A percentile compares a stretch with the other conserved stretches of the same genome.
phyloP scores from a whole-genome alignment of 2,797 vertebrate genomes.

The Megaceryle alcyon region DNA sequence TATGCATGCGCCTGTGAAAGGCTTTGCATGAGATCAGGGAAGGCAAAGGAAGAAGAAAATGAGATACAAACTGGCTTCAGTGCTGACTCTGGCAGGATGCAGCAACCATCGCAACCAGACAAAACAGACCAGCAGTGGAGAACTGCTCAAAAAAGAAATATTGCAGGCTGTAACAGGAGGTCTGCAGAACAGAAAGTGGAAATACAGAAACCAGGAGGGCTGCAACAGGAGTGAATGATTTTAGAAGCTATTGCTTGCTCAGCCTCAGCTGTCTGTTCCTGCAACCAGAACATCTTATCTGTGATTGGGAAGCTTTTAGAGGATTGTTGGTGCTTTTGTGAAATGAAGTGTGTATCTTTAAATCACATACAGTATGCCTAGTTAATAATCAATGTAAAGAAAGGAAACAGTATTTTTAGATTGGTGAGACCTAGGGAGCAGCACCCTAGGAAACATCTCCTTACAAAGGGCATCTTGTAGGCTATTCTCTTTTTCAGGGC shows the following conservation, averaged over 20 bases:
- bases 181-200: not conserved
- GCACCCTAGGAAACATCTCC: not conserved
- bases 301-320: not conserved
- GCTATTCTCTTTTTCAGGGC: not conserved
- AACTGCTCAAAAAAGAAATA: not conserved
- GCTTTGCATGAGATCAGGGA: not conserved
- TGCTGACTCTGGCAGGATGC: not conserved
- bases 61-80: not conserved
- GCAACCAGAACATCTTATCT: not conserved
- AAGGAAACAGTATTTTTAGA: not conserved
- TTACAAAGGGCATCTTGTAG: not conserved
- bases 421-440: not conserved
- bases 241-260: not conserved
- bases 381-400: not conserved
- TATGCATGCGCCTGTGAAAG: rapidly evolving
- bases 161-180: not conserved
- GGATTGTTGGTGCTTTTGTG: not conserved
- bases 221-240: not conserved
- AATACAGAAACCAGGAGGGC: not conserved
- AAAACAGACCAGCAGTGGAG: not conserved
- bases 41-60: not conserved
- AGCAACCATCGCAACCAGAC: not conserved
- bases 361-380: not conserved
- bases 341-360: not conserved
- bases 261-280: not conserved